Conservation (phyloP, 2,113 vertebrate genomes). For the Ploceus nigricollis region DNA sequence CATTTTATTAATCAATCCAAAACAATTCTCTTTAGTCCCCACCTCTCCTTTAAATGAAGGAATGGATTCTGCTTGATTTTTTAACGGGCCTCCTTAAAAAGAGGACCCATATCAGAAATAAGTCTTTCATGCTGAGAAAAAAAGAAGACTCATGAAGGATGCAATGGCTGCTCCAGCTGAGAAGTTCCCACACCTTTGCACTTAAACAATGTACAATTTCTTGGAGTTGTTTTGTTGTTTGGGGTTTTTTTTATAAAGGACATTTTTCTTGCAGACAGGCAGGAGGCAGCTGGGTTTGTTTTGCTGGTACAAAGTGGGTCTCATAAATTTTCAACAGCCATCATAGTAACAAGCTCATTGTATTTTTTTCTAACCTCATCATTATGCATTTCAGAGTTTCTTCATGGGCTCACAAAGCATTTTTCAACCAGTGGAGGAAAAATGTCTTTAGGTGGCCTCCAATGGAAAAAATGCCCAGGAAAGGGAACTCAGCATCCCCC, state of each 20-base stretch:
- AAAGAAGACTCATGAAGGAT: not conserved
- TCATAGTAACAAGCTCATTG: not conserved
- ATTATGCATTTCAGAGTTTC: not conserved
- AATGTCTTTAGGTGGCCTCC: not conserved
- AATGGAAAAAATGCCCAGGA: not conserved
- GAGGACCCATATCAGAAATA: not conserved
- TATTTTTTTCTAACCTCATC: not conserved
- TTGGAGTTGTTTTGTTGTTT: not conserved
- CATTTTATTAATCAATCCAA: not conserved
- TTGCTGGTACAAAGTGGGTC: not conserved
- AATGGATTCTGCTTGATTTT: not conserved
- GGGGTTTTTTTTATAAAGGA: not conserved
- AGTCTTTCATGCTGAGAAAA: not conserved
- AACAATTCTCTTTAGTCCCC: not conserved
- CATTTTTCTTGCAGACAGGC: conserved; percentile 3
- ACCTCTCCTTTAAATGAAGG: not conserved
- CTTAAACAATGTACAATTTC: not conserved
- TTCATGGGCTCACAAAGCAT: not conserved
- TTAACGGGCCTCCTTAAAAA: not conserved
- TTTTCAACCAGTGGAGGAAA: not conserved
- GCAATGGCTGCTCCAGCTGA: not conserved
- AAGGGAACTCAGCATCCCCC: not conserved
- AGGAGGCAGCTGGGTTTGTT: conserved; percentile 29
- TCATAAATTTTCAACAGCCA: conserved; percentile 36
- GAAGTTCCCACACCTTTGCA: not conserved